Percentiles rank a stretch among this genome's conserved stretches.
phyloP scores from a whole-genome alignment of 2,888 invertebrate genomes.

The Andrena trimmerana region DNA sequence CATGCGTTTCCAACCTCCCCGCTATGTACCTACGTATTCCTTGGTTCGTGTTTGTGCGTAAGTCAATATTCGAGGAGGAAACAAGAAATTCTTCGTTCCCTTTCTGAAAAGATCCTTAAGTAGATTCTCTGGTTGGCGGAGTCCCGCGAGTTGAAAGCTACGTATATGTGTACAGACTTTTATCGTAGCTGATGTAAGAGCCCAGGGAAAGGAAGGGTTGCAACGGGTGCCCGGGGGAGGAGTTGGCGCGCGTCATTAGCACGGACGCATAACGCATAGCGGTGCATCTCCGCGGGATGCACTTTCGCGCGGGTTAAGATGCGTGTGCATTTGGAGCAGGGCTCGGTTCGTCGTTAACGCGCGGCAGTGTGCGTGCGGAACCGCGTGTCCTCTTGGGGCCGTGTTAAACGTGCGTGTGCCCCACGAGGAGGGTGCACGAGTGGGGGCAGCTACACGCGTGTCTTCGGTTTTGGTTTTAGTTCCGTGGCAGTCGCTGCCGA shows the following conservation, averaged over 20 bases:
- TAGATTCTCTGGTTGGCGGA: not conserved
- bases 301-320: conserved; percentile 16
- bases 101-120: not conserved
- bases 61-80: not conserved
- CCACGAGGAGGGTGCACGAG: conserved; percentile 66
- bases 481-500: conserved; percentile 74
- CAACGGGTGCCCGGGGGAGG: not conserved
- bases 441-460: conserved; percentile 81
- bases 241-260: conserved; percentile 16
- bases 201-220: not conserved
- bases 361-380: conserved; percentile 26
- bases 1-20: conserved; percentile 38
- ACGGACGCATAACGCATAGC: conserved; percentile 15
- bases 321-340: conserved; percentile 11
- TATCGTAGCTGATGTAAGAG: not conserved
- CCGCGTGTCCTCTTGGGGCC: conserved; percentile 40
- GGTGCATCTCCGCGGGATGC: conserved; percentile 24
- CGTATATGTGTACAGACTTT: no score
- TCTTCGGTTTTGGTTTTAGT: conserved; percentile 84
- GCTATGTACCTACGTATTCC: not conserved
- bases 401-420: conserved; percentile 62
- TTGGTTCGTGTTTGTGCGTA: not conserved
- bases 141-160: not conserved
- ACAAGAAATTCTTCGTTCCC: not conserved
- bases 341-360: conserved; percentile 12